phyloP scores from a whole-genome alignment of 1,140 invertebrate genomes.

The Pachypeltis micranthus region DNA sequence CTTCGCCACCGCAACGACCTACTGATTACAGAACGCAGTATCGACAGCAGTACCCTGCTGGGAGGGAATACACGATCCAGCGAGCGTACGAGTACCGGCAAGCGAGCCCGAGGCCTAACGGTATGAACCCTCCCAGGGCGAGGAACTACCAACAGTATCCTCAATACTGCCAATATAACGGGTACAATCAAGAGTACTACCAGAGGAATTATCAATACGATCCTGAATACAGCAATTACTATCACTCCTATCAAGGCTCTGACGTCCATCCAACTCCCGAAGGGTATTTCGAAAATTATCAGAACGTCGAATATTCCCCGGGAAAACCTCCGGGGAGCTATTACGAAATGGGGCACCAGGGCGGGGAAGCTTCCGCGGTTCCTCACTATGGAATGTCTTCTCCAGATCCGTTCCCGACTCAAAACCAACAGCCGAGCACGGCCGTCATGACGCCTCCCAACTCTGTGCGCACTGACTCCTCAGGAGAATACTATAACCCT shows the following conservation, averaged over 20 bases:
- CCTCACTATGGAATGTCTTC: slow-evolving; percentile 34
- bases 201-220: slow-evolving; percentile 23
- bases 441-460: slow-evolving; percentile 44
- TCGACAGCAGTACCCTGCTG: slow-evolving; percentile 17
- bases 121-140: slow-evolving; percentile 27
- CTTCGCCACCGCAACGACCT: slow-evolving; percentile 22
- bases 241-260: slow-evolving; percentile 29
- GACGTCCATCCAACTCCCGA: slow-evolving; percentile 22
- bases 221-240: slow-evolving; percentile 17
- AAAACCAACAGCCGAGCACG: slow-evolving; percentile 35
- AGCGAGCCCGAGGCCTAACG: slow-evolving; percentile 29
- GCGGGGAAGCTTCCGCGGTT: slow-evolving; percentile 39
- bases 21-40: slow-evolving; percentile 12
- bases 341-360: slow-evolving; percentile 38
- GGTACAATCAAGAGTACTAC: slow-evolving; percentile 23
- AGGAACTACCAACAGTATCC: slow-evolving; percentile 16
- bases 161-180: slow-evolving; percentile 32
- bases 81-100: slow-evolving; percentile 32
- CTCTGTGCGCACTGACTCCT: slow-evolving; percentile 42
- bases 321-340: slow-evolving; percentile 29
- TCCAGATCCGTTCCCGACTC: slow-evolving; percentile 24
- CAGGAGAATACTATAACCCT: slow-evolving; percentile 48
- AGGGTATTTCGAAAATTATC: slow-evolving; percentile 28
- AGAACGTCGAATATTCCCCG: slow-evolving; percentile 26
- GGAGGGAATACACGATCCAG: slow-evolving; percentile 35